Percentiles rank a stretch among this genome's conserved stretches.
These are phyloP conservation scores for Anhinga anhinga DNA, from an alignment of 2,113 vertebrate species.

Conservation along the genomic window DNA sequence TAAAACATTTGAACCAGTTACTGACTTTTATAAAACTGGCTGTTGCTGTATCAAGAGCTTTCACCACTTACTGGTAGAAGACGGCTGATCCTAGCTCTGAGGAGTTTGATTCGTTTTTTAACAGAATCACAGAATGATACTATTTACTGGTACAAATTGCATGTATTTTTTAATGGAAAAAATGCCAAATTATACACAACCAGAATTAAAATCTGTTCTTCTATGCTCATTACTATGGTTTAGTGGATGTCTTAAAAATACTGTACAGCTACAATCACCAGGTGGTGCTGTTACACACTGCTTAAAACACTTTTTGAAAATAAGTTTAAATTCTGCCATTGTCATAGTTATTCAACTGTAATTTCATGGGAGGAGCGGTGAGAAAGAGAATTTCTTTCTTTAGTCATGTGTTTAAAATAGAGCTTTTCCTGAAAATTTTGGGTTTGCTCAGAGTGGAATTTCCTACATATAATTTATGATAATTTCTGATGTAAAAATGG, in stretches of 20 bases:
- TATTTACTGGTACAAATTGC: not conserved
- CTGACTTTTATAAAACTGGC: not conserved
- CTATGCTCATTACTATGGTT: not conserved
- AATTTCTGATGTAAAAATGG: not conserved
- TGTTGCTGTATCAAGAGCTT: not conserved
- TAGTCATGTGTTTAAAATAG: not conserved
- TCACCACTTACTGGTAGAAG: not conserved
- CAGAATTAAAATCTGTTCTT: not conserved
- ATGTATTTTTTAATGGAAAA: not conserved
- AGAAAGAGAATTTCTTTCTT: not conserved
- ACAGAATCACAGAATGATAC: not conserved
- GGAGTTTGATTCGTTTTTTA: not conserved
- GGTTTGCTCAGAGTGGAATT: not conserved
- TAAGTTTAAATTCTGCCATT: not conserved
- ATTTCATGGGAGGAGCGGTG: not conserved
- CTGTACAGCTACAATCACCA: not conserved
- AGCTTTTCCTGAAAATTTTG: not conserved
- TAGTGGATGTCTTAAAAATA: not conserved
- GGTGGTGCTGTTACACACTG: constrained; percentile 41
- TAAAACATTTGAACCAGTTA: not conserved
- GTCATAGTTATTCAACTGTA: not conserved
- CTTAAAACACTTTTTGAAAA: not conserved
- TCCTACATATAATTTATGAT: not conserved
- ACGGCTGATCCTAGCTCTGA: not conserved
- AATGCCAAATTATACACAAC: not conserved